These are phyloP conservation scores for Metacarcinus magister DNA, from an alignment of 2,888 invertebrate species.

Conservation along the genomic window DNA sequence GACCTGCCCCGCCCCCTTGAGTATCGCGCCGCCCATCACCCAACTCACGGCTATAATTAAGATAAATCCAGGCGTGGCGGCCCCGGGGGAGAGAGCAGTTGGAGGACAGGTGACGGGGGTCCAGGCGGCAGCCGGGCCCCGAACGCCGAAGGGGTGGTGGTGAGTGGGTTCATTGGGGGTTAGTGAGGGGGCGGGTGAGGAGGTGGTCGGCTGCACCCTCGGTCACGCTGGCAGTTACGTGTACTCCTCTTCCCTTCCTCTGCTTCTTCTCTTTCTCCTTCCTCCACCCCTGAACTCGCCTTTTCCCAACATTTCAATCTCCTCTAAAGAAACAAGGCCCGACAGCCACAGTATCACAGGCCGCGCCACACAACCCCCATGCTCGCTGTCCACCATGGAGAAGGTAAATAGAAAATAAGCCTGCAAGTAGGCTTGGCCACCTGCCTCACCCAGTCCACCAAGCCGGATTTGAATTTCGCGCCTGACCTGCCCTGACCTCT, in stretches of 20 bases:
- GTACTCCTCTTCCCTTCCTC: constrained; percentile 46
- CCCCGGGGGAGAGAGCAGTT: constrained; percentile 35
- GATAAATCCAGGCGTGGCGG: constrained; percentile 46
- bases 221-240: constrained; percentile 41
- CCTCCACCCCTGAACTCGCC: background rate
- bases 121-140: background rate
- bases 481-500: constrained; percentile 77
- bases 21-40: constrained; percentile 58
- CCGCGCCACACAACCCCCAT: background rate
- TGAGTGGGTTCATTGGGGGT: background rate
- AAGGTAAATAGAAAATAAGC: constrained; percentile 70
- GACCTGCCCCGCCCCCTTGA: constrained; percentile 26
- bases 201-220: background rate
- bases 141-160: background rate
- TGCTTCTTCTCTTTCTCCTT: background rate
- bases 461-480: constrained; percentile 78
- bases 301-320: background rate
- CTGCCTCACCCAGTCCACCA: constrained; percentile 19
- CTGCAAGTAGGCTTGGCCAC: constrained; percentile 65
- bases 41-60: constrained; percentile 58
- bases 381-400: constrained; percentile 57
- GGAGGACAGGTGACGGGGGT: background rate
- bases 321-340: background rate
- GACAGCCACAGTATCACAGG: background rate
- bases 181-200: background rate